A percentile compares a stretch with the other conserved stretches of the same genome.
Evolutionary conservation across 2,888 invertebrate genomes (phyloP).

Genomic region (Drosophila ustulata): DNA sequence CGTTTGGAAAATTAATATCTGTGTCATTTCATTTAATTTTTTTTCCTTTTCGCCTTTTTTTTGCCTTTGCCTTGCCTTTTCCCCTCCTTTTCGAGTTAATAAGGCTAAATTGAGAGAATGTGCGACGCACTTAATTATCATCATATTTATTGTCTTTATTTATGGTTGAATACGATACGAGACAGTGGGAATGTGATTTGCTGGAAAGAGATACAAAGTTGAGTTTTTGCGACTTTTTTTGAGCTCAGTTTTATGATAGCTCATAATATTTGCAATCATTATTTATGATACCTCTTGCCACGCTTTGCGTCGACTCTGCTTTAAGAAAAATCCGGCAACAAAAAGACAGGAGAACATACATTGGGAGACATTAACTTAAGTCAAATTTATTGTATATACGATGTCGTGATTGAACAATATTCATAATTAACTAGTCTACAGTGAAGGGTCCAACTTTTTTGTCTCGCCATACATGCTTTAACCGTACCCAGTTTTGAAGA

Average conservation of each 20-base stretch:
- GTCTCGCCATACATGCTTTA: no score
- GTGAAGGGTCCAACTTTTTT: neutral
- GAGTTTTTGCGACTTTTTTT: conserved; percentile 28
- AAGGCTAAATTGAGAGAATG: conserved; percentile 80
- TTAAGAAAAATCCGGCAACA: neutral
- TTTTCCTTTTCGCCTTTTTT: neutral
- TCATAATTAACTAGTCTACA: neutral
- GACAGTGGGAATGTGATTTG: neutral
- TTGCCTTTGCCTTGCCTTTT: neutral
- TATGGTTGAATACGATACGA: conserved; percentile 37
- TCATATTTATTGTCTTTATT: conserved; percentile 81
- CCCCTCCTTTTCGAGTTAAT: conserved; percentile 75
- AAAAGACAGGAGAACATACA: neutral
- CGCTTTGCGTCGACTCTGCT: conserved; percentile 7
- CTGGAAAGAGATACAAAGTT: conserved; percentile 7
- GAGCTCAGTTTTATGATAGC: conserved; percentile 35
- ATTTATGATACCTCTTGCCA: conserved; percentile 41
- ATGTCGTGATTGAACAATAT: neutral
- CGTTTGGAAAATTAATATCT: conserved; percentile 77
- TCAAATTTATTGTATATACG: conserved; percentile 11
- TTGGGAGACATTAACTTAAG: conserved; percentile 9
- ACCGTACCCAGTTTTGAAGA: no score
- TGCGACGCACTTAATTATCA: conserved; percentile 81
- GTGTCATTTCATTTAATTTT: conserved; percentile 65
- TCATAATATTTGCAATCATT: conserved; percentile 62